Base-by-base conservation (phyloP, 2,113 vertebrate species). In the Pelecanus crispus region DNA sequence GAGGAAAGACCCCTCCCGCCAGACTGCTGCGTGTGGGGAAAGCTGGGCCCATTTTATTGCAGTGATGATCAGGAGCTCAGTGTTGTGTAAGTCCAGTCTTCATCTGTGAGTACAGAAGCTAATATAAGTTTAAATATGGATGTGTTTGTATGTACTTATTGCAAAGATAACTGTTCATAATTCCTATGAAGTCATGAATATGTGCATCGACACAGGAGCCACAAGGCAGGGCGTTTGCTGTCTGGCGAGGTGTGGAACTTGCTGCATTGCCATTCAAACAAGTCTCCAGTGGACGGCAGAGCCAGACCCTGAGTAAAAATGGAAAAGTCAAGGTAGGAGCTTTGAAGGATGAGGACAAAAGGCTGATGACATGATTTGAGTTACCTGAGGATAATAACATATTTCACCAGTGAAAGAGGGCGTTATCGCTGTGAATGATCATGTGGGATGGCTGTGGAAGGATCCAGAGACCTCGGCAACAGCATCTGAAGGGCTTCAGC, bases 401-500 rank as follows among this genome's bases (percentile, higher is more conserved):
- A 24, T 52, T 55, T 47, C 31, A 44, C n/a, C 0, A 3, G 11
- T 42, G 50, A 34, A 28, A 75, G 8, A 53, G 11, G 26, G 40
- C 0, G 1, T 38, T 45, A 17, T 10, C 3, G 1, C 50, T 42
- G 45, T n/a, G 50, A 21, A 6, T 13, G 34, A 10, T 14, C 13
- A 1, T 2, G 1, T 11, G 6, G 61, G 22, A 26, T 0, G 3
- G 50, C 36, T 18, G 34, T 10, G 29, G 45, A n/a, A 42, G 36
- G 42, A 32, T 38, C 31, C 32, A 8, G 36, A 66, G 52, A 58
- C 28, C 31, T 32, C 2, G 1, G 21, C 6, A 29, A 25, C 0
- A 3, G 13, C 10, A 22, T 18, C 34, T 11, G 56, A 19, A 21
- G 29, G 24, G 17, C 40, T 72, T 40, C 32, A 8, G 31, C 3